Evolutionary conservation across 2,113 vertebrate species (phyloP), one percentile per base, ranked within the genome.

Genomic region (Podocnemis expansa): DNA sequence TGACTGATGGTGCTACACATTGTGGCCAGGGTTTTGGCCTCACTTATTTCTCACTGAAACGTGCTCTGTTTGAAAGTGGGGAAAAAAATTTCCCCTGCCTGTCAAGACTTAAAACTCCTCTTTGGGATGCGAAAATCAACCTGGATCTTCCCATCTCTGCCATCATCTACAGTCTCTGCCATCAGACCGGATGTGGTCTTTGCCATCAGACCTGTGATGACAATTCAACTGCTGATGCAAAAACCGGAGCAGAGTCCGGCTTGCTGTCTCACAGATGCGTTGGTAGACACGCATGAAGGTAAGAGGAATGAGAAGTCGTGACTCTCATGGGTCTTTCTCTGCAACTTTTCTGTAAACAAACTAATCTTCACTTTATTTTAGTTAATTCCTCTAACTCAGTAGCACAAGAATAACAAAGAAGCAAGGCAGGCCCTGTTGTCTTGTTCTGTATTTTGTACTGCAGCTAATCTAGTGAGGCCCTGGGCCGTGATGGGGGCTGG

Each of bases 161-260:
- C 5, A 12, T 6, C 43, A 13, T 25, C 49, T 47, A 43, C 52
- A 12, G 78, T 24, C 73, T 25, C 31, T 0, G 1, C 5, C 8
- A 34, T 27, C 31, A 7, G 24, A 7, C 21, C 1, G 19, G 27
- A 5, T 21, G 3, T 54, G 17, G 11, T 17, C 51, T 29, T 29
- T 0, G 1, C 5, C 9, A 45, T 19, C 22, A 4, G 21, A 6
- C 22, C 1, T 21, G 2, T 12, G 0, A 1, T 1, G 27, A 2
- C 4, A 9, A 29, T 60, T 55, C n/a, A 0, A 4, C 73, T 7
- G 22, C 80, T 6, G 54, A 10, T n/a, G 60, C 16, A 8, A 2
- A 0, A 2, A 5, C 31, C 21, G 31, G 38, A 79, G 29, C 4
- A 17, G 41, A 8, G 43, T 73, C 60, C 0, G 0, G 13, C 78